Evolutionary conservation across 1,140 invertebrate species (phyloP), one percentile per base, ranked within the genome.

Genomic region (Lanistes nyassanus): DNA sequence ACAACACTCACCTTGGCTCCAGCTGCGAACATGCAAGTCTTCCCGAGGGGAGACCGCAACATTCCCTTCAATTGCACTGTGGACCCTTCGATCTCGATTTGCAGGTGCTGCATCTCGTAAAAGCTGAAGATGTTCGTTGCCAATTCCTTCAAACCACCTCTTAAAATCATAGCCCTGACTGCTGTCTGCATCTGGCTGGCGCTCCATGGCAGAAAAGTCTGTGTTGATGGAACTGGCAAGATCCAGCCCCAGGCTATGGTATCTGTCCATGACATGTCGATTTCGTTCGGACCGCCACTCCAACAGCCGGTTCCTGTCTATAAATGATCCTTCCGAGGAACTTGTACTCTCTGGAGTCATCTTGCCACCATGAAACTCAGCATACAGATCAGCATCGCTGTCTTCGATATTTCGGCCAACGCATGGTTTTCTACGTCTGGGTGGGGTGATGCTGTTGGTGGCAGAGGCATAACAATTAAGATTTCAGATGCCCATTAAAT

Each of bases 311-410:
- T 78, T 75, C 13, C 70, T 67, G 4, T 75, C 74, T 19, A 58
- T 56, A 13, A 77, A 56, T 16, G 78, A 77, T 42, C 55, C 53
- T 31, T 80, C 79, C 6, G 76, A 80, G 3, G 79, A 80, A 34
- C 76, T 77, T 47, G 72, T 74, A 34, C 74, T 77, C 29, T 73
- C 70, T 26, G 67, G 56, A 75, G 77, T 69, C 58, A 73, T 67
- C 56, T 70, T 76, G 68, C 76, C 79, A 37, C 82, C 87, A 79
- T 88, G 87, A 75, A 84, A 88, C 78, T 88, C 87, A 21, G 82
- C 87, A 74, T 88, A 88, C 6, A 87, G 76, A 68, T 88, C 87
- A 58, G 85, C 84, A 75, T 88, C 87, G 75, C 86, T 87, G 74
- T 87, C 86, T 66, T 87, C 82, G 39, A 87, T 85, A 74, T 87